Percentiles rank a stretch among this genome's conserved stretches.
These are phyloP conservation scores for Venturia canescens DNA, from an alignment of 1,140 invertebrate genomes.

Conservation along the genomic window DNA sequence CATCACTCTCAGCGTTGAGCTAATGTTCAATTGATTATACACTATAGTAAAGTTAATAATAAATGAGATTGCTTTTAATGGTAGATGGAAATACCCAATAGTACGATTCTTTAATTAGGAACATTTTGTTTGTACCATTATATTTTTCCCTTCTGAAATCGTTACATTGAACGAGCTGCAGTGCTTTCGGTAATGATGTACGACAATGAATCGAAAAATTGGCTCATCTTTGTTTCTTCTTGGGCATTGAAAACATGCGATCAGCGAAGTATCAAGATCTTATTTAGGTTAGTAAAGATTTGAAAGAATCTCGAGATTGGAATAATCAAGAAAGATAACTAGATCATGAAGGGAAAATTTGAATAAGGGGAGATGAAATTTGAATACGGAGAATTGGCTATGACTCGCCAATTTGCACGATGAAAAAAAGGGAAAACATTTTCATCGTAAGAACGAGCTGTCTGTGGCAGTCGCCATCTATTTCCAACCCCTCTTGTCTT, in stretches of 20 bases:
- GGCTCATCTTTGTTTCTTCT: too few species aligned
- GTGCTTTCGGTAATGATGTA: background rate
- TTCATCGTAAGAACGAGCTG: conserved; percentile 12
- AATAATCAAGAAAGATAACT: background rate
- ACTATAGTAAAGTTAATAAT: background rate
- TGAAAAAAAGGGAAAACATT: background rate
- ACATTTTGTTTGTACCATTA: background rate
- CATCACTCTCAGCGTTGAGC: background rate
- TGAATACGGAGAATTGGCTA: background rate
- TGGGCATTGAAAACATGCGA: too few species aligned
- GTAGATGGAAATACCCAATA: background rate
- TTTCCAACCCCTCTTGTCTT: background rate
- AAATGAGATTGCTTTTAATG: background rate
- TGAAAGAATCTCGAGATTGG: too few species aligned
- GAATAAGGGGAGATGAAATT: background rate
- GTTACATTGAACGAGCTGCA: background rate
- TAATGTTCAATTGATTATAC: background rate
- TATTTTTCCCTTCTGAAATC: background rate
- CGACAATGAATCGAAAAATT: too few species aligned
- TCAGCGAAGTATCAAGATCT: too few species aligned
- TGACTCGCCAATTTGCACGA: background rate
- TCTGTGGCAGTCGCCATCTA: background rate
- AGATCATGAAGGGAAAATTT: background rate
- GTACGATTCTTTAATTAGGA: background rate
- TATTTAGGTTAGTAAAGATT: too few species aligned